phyloP scores from a whole-genome alignment of 2,797 vertebrate species.

The Pelodytes ibericus region DNA sequence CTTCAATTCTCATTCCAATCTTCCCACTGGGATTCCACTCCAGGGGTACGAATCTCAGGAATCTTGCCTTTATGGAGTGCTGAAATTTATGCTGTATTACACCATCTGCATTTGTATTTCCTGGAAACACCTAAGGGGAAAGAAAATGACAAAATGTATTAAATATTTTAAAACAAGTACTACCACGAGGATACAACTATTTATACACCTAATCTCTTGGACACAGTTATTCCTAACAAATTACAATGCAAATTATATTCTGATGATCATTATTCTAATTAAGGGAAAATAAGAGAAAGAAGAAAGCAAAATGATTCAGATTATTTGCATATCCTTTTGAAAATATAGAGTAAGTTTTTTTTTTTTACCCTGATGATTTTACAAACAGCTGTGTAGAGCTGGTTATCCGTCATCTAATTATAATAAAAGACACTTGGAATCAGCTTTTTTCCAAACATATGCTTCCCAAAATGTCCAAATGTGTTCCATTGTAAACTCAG shows the following conservation, averaged over 20 bases:
- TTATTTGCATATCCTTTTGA: too few relatives aligned
- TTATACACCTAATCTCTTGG: not conserved
- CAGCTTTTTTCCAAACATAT: too few relatives aligned
- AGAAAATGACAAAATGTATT: slow-evolving; percentile 5
- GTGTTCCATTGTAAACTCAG: too few relatives aligned
- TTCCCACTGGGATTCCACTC: slow-evolving; percentile 84
- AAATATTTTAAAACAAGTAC: not conserved
- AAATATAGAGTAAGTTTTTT: too few relatives aligned
- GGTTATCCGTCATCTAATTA: too few relatives aligned
- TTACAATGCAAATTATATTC: not conserved
- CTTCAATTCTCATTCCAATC: slow-evolving; percentile 88
- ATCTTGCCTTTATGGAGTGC: slow-evolving; percentile 85
- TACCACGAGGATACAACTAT: not conserved
- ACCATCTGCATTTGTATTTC: slow-evolving; percentile 87
- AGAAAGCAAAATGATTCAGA: too few relatives aligned
- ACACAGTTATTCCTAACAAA: not conserved
- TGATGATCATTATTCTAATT: not conserved
- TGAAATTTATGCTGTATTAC: slow-evolving; percentile 87
- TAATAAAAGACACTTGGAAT: too few relatives aligned
- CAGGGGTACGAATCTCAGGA: slow-evolving; percentile 88
- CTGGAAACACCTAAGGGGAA: slow-evolving; percentile 81
- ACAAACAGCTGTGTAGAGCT: too few relatives aligned
- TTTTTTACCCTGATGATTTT: too few relatives aligned
- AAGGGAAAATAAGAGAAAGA: too few relatives aligned
- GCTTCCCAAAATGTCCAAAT: too few relatives aligned